These are phyloP conservation scores for Macroglossus sobrinus DNA, from an alignment of 2,113 vertebrate genomes.

Conservation along the genomic window DNA sequence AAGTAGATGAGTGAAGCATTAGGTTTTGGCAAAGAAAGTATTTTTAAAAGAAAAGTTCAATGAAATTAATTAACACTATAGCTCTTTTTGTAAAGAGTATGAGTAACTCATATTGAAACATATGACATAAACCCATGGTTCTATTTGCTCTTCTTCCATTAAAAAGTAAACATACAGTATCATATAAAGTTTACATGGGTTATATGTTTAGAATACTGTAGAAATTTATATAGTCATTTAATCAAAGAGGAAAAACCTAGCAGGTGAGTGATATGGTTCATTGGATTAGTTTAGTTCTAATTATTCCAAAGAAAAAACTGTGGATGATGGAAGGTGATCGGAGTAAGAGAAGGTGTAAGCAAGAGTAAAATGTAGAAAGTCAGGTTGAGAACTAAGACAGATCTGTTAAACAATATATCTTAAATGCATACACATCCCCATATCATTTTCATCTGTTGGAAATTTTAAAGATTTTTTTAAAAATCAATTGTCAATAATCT, in stretches of 20 bases:
- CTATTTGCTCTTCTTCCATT: neutral
- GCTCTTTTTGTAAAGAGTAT: neutral
- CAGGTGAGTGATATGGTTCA: neutral
- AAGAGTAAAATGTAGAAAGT: neutral
- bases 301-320: neutral
- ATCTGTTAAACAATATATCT: neutral
- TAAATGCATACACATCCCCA: neutral
- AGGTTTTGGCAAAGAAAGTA: neutral
- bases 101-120: slow-evolving; percentile 3
- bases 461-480: neutral
- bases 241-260: neutral
- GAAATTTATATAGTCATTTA: neutral
- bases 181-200: neutral
- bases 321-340: neutral
- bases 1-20: neutral
- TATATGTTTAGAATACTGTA: slow-evolving; percentile 23
- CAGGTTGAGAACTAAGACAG: neutral
- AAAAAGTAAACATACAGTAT: slow-evolving; percentile 25
- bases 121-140: neutral
- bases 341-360: neutral
- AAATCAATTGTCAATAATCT: neutral
- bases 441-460: neutral
- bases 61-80: slow-evolving; percentile 14
- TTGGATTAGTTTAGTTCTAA: slow-evolving; percentile 29
- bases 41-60: neutral